Evolutionary conservation across 2,113 vertebrate species (phyloP), one percentile per base, ranked within the genome.

Genomic region (Hyperoodon ampullatus): DNA sequence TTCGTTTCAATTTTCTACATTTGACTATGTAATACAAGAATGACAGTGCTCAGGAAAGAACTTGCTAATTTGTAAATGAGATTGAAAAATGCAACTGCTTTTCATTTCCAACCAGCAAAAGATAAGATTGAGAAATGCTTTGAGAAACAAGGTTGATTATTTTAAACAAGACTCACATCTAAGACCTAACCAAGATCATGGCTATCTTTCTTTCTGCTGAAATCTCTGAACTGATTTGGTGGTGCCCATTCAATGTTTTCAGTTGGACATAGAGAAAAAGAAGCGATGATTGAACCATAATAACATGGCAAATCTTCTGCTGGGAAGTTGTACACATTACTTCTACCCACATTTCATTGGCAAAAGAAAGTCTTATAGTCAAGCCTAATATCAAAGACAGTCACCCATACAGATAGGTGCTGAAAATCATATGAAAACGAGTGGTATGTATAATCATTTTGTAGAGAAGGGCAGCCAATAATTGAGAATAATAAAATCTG

Each of bases 71-170:
- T 93, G 50, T 74, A 75, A 94, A 61, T 14, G 10, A 26, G 35
- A 75, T 33, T 58, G 24, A 68, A 88, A 97, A 92, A 86, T 78
- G 8, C 47, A 95, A 83, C 14, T 71, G 47, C 87, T 90, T 96
- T 65, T 84, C 66, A 83, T 61, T 97, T 97, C 23, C 39, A 96
- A 65, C n/a, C n/a, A 92, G 60, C 47, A 90, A 88, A 89, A 86
- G 23, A 92, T 53, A 92, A 85, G 30, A 90, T 14, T 71, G 39
- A 93, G 23, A 92, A 63, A 89, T 39, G n/a, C 10, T 82, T 86
- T 92, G 87, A 96, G 55, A 16, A 90, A 78, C 26, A 81, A 85
- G 42, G 42, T 8, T 77, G 71, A 87, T 61, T 83, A 18, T 66
- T 88, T 85, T 7, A 12, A 68, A 90, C 39, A 65, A 55, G 68